Base-by-base conservation (phyloP, 2,113 vertebrate species). In the Melanostigma gelatinosum region DNA sequence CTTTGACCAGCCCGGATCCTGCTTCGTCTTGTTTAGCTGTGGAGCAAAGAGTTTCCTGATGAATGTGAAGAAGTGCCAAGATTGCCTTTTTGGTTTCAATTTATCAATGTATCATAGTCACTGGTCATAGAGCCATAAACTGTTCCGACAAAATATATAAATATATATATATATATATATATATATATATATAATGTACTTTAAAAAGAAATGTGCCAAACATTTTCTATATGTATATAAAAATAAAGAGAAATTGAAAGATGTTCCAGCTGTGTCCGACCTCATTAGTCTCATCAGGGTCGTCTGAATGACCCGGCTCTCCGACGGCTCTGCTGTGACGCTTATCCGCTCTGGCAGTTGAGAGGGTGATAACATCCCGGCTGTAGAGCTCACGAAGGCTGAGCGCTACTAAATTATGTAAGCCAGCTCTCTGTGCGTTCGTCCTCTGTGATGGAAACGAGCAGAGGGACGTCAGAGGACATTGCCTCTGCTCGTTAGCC, bases 221-320 rank as follows among this genome's bases (percentile, higher is more conserved):
- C 83, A 87, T 89, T 94, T 93, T 92, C 83, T 91, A 92, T 74
- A 73, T 89, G 82, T 88, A 74, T 54, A 88, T 91, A 80, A 73
- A 54, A 93, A 93, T 93, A 92, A 94, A 94, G 83, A 77, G 65
- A 87, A 86, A 80, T 87, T 72, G 27, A 88, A 62, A 89, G 72
- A 78, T 77, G 62, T 27, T 76, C 6, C n/a, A 1, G 4, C 60
- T 46, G 40, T 78, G 63, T 68, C 0, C 40, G 61, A 50, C 2
- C 32, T 75, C 50, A 1, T 84, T 64, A 13, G 72, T 81, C 40
- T 24, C 1, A 8, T 71, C 29, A 4, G 24, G 18, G 0, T 6
- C 1, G 5, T 0, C 4, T 20, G 58, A 38, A 15, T 32, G 69
- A 48, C 5, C 20, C 1, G 6, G 27, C 38, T 71, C 38, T 63